Base-by-base conservation (phyloP, 2,888 invertebrate species). In the Aleiodes leptofemur region DNA sequence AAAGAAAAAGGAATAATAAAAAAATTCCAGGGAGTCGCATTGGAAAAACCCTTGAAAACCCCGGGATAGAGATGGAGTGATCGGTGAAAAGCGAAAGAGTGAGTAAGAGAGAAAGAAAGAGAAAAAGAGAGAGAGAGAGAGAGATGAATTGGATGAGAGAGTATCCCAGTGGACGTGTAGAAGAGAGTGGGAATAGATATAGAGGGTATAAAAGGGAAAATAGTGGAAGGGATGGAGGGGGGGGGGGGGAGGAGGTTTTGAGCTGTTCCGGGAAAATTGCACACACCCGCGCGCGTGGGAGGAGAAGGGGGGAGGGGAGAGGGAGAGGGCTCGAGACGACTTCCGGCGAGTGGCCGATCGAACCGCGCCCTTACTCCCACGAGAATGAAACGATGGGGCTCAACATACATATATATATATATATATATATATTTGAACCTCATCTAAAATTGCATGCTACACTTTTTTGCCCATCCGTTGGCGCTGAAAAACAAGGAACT, bases 311-410 rank as follows among this genome's bases (percentile, higher is more conserved):
- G 23, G 23, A 23, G 23, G 23, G 68, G 76, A 73, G 74, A 76
- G 74, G 79, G 79, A 16, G 43, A 73, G 77, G 64, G 69, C 77
- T 79, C 77, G 73, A 77, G 74, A 77, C 75, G 77, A 80, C 79
- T 80, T 80, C 79, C 79, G 78, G 75, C 80, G 74, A 79, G 77
- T 80, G 76, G 77, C 78, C 80, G 77, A 80, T 80, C 77, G 78
- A 72, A 72, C 53, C 50, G 72, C 69, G 74, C 68, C 59, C 69
- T 74, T 50, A 23, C 31, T 38, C 43, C 38, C 64, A 23, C 50
- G 16, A 43, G 23, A 68, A 6, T 55, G 50, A 50, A 48, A 43
- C 55, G 64, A 64, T 66, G 68, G 14, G 68, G 29, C 53, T 69
- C 64, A 57, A 66, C 43, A 66, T 61, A 56, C 29, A 75, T 69